A percentile compares a stretch with the other conserved stretches of the same genome.
These are phyloP conservation scores for Leuciscus waleckii DNA, from an alignment of 2,797 vertebrate genomes.

Conservation along the genomic window DNA sequence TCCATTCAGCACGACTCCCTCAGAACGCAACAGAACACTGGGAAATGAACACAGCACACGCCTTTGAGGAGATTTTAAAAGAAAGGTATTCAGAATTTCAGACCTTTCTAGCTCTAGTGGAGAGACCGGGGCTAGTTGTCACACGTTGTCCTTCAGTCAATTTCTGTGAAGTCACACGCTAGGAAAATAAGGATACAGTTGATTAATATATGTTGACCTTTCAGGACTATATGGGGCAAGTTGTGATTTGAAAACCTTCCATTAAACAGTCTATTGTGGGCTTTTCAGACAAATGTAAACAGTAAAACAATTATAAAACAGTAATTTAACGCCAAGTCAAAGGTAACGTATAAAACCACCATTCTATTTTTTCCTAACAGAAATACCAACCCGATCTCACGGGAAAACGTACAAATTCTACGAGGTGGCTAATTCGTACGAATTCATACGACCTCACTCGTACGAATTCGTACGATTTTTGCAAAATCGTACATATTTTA, in stretches of 20 bases:
- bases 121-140: not conserved
- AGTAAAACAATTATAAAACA: not conserved
- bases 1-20: slow-evolving; percentile 18
- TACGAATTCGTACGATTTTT: too few species aligned
- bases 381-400: too few species aligned
- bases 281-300: not conserved
- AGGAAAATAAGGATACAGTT: not conserved
- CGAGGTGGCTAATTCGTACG: too few species aligned
- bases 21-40: not conserved
- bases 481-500: too few species aligned
- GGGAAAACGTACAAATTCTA: too few species aligned
- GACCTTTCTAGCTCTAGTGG: not conserved
- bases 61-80: not conserved
- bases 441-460: too few species aligned
- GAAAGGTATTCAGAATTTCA: slow-evolving; percentile 17
- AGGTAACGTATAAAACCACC: not conserved
- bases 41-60: not conserved
- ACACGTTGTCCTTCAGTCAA: not conserved
- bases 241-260: not conserved
- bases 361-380: not conserved
- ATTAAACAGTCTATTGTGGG: not conserved
- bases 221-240: not conserved
- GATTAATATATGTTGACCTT: not conserved
- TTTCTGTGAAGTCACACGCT: not conserved
- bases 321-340: not conserved